phyloP scores from a whole-genome alignment of 2,888 invertebrate species.

The Hydroisotoma schaefferi region DNA sequence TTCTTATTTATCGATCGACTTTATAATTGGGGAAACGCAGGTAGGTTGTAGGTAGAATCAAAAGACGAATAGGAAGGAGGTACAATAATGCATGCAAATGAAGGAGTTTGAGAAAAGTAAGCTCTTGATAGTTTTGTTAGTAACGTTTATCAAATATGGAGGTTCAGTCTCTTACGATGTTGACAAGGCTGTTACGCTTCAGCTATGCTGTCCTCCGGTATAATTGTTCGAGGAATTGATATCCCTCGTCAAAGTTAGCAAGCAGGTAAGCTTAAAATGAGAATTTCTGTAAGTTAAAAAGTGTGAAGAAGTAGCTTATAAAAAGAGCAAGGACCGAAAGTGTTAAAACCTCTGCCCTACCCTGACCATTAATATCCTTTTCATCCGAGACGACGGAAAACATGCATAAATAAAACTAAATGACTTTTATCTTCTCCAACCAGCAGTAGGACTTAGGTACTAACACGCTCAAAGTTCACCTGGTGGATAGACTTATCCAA shows the following conservation, averaged over 20 bases:
- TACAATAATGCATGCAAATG: too few relatives aligned
- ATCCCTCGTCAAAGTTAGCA: background rate
- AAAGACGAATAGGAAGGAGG: conserved; percentile 16
- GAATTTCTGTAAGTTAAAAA: background rate
- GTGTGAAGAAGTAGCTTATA: background rate
- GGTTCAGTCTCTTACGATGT: too few relatives aligned
- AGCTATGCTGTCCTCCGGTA: too few relatives aligned
- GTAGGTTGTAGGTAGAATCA: too few relatives aligned
- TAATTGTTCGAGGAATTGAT: background rate
- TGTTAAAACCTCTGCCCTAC: conserved; percentile 15
- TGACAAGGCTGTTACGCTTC: too few relatives aligned
- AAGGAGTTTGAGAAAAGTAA: too few relatives aligned
- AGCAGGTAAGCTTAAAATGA: background rate
- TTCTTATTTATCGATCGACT: conserved; percentile 49
- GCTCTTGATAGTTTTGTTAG: too few relatives aligned
- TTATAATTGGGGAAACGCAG: conserved; percentile 49
- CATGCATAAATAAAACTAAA: too few relatives aligned
- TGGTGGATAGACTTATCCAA: too few relatives aligned
- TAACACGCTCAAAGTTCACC: too few relatives aligned
- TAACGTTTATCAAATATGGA: too few relatives aligned
- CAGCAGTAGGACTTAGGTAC: too few relatives aligned
- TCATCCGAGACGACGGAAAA: background rate
- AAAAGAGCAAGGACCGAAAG: background rate
- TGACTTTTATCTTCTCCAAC: conserved; percentile 6
- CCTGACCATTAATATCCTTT: conserved; percentile 18